Base-by-base conservation (phyloP, 2,113 vertebrate genomes). In the Cyphomyrus discorhynchus region DNA sequence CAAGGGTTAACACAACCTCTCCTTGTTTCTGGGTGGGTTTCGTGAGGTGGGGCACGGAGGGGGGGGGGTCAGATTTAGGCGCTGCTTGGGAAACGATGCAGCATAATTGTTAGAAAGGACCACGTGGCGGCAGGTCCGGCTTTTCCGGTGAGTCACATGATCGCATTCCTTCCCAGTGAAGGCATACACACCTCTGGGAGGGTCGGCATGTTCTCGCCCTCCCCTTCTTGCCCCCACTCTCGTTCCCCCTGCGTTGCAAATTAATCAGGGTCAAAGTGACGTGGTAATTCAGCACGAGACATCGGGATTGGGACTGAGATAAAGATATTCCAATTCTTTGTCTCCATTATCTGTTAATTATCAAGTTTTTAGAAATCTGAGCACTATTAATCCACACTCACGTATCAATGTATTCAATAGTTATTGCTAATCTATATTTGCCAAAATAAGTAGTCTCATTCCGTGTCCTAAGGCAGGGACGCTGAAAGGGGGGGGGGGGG, bases 1-100 rank as follows among this genome's bases (percentile, higher is more conserved):
- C 97, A 97, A 97, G 96, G 97, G 96, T 96, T 97, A 96, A 96
- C 83, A 96, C 93, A 92, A 96, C 95, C 95, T 95, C 95, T 95
- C 95, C 95, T 91, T 94, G 96, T 96, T 96, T 96, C 94, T 2
- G 62, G 31, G 10, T 13, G 27, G 62, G n/a, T 91, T 80, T 42
- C 74, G 35, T 53, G n/a, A 70, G 58, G 84, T 90, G 86, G 90
- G 88, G 90, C 90, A 52, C 10, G 89, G 90, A 89, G 17, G 91
- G 91, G 91, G 17, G 91, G 91, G 91, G 70, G 50, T 80, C 50
- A 93, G 92, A 91, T 49, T n/a, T 88, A n/a, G 83, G 31, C 1
- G 86, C 86, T 50, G 11, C 42, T n/a, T 85, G 46, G 42, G 21
- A 85, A 47, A 8, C 42, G 88, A 70, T 49, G 45, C 19, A 47